Base-by-base conservation (phyloP, 2,888 invertebrate genomes). In the Sinhomidia bicolor region DNA sequence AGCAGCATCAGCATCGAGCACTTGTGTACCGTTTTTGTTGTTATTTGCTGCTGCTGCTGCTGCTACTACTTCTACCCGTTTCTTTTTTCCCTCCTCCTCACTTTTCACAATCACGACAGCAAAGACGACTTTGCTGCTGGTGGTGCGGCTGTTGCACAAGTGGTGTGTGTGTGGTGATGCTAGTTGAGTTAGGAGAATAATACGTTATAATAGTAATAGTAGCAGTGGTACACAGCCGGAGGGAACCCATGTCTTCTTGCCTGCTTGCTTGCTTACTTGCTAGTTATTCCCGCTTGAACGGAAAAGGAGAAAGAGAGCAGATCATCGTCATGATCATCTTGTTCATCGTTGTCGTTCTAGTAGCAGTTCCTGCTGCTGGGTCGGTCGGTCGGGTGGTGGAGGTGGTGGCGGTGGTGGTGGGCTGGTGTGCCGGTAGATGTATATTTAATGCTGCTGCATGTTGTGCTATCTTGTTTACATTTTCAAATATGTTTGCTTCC, bases 401-500 rank as follows among this genome's bases (percentile, higher is more conserved):
- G n/a, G n/a, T n/a, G n/a, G n/a, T n/a, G n/a, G n/a, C n/a, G n/a
- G n/a, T n/a, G n/a, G n/a, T n/a, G n/a, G n/a, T n/a, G n/a, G n/a
- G n/a, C n/a, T n/a, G n/a, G n/a, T n/a, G n/a, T 20, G 23, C 68
- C 68, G 68, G 68, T 41, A 68, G 41, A 68, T 41, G 41, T 36
- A 68, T 20, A 17, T 32, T 12, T 14, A 32, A 2, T 57, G n/a
- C n/a, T 29, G 68, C 41, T 10, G 32, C 32, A 6, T 17, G 62
- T 32, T 32, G 7, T n/a, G 62, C 20, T 17, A 68, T 17, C 36
- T 68, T 68, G 68, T 68, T 68, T 68, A 68, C 68, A 68, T 68
- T 17, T 68, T 62, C 29, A 23, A 62, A 62, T 12, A 62, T 23
- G 29, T 23, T 62, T 68, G 12, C 68, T 20, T 68, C 2, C 62